Evolutionary conservation across 1,140 invertebrate genomes (phyloP), one percentile per base, ranked within the genome.

Genomic region (Magallana gigas): DNA sequence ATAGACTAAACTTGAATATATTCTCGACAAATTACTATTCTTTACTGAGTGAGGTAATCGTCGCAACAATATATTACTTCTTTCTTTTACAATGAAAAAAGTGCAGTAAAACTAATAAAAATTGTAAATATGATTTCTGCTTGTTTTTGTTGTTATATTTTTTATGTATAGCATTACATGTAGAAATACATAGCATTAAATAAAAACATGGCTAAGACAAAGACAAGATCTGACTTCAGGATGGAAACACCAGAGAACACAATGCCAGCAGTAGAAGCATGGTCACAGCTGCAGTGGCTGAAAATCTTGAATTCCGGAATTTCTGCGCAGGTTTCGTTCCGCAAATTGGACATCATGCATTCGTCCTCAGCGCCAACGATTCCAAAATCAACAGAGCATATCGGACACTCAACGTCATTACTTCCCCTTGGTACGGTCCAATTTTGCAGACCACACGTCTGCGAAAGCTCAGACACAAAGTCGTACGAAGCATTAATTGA

Each of bases 401-500:
- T 8, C 18, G 68, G 85, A 36, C 85, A 87, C 11, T 62, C 80
- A 14, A 57, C 81, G 62, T 83, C 85, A 48, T 83, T 62, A 57
- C 76, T 56, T n/a, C 85, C 85, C 11, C 60, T 11, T 23, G 85
- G 85, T 16, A 82, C 76, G 8, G 85, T 87, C 85, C 85, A 87
- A 76, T 87, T 87, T 82, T 83, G 85, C 16, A 87, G 36, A 14
- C 80, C 85, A 64, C 85, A 87, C 23, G 85, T 83, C 36, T 59
- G 80, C 12, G 85, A 81, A 48, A 87, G 9, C 11, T 87, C 29
- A 9, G 62, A 14, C 9, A 87, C 29, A 60, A 82, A 62, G n/a
- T 36, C 9, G 9, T 81, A 83, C 9, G n/a, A 9, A 16, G 71
- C 85, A n/a, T 83, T 80, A 14, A 62, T 62, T 87, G 85, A 76